A percentile compares a stretch with the other conserved stretches of the same genome.
Conservation (phyloP, 1,140 invertebrate species). For the Cotesia vestalis region DNA sequence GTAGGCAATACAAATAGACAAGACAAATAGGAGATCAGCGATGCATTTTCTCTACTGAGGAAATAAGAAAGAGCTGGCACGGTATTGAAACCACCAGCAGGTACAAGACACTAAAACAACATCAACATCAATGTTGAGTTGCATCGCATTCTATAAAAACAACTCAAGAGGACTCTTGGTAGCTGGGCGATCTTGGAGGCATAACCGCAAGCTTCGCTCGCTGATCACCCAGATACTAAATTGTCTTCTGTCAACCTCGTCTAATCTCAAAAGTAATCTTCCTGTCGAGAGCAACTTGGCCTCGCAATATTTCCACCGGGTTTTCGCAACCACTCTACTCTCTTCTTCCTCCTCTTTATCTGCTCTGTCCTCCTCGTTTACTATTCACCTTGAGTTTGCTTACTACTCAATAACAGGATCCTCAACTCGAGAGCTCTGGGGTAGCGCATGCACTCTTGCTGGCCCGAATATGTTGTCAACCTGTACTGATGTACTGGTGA, state of each 20-base stretch:
- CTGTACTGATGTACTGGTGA: too few relatives aligned
- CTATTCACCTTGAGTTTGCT: not conserved
- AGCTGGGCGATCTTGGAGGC: constrained; percentile 16
- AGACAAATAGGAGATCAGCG: too few relatives aligned
- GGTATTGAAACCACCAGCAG: too few relatives aligned
- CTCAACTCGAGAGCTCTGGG: not conserved
- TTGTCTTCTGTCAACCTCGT: constrained; percentile 30
- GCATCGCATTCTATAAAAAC: too few relatives aligned
- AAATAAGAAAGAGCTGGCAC: too few relatives aligned
- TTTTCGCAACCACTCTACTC: not conserved
- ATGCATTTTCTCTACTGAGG: too few relatives aligned
- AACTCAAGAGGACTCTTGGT: too few relatives aligned
- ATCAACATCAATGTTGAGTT: too few relatives aligned
- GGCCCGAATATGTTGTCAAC: too few relatives aligned
- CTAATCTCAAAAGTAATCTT: constrained; percentile 39
- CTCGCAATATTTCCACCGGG: constrained; percentile 20
- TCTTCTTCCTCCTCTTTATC: not conserved
- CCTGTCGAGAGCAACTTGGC: constrained; percentile 12
- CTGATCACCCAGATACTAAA: constrained; percentile 41
- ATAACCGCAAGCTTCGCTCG: constrained; percentile 31
- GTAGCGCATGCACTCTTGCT: too few relatives aligned
- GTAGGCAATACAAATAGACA: not conserved
- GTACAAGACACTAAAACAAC: too few relatives aligned
- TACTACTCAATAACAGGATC: not conserved
- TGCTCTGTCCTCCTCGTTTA: not conserved